Evolutionary conservation across 2,797 vertebrate genomes (phyloP).

Genomic region (Momotus momota): DNA sequence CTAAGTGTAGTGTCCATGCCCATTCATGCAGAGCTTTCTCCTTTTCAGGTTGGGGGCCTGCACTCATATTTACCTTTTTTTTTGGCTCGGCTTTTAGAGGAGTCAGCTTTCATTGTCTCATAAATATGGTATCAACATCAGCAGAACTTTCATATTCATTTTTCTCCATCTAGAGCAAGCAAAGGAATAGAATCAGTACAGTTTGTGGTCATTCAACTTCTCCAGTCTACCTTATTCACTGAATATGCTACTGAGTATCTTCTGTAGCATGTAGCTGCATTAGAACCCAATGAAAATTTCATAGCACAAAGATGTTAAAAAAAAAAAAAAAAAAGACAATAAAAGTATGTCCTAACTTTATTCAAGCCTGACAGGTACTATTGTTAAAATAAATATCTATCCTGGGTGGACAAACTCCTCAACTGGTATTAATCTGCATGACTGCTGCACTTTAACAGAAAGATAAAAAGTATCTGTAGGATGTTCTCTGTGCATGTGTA

Average conservation of each 20-base stretch:
- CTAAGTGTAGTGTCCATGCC: neutral
- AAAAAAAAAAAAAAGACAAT: neutral
- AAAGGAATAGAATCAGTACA: neutral
- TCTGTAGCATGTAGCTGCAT: neutral
- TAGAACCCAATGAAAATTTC: neutral
- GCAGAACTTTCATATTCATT: neutral
- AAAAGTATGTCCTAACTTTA: neutral
- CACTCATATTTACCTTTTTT: neutral
- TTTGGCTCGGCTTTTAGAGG: neutral
- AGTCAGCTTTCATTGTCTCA: neutral
- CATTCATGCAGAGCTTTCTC: neutral
- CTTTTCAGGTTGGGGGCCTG: neutral
- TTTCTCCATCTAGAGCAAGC: neutral
- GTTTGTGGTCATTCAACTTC: neutral
- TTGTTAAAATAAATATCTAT: conserved; percentile 30
- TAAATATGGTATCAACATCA: neutral
- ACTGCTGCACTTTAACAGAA: neutral
- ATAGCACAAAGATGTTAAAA: neutral
- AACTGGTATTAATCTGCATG: neutral
- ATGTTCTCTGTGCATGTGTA: neutral
- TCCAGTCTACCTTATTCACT: neutral
- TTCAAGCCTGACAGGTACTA: neutral
- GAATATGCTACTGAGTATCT: neutral
- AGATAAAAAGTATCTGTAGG: neutral
- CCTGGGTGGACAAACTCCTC: neutral